phyloP scores from a whole-genome alignment of 2,113 vertebrate genomes.

The Chamaea fasciata region DNA sequence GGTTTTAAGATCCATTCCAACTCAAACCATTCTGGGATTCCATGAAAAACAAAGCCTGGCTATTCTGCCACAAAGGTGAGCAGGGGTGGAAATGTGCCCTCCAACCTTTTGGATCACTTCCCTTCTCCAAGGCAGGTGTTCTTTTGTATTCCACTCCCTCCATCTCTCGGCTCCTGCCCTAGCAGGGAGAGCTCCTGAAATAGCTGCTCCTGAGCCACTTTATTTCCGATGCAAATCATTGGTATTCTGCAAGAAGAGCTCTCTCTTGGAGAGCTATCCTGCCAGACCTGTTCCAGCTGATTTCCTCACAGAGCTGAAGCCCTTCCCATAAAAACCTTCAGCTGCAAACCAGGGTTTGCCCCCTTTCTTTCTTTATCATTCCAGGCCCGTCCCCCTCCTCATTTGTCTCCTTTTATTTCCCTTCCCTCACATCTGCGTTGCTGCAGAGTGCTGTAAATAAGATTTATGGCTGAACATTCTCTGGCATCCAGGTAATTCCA shows the following conservation, averaged over 20 bases:
- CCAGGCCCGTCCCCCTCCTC: not conserved
- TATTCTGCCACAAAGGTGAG: not conserved
- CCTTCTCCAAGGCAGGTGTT: not conserved
- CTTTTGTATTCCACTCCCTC: not conserved
- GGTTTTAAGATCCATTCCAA: not conserved
- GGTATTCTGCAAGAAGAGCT: conserved; percentile 6
- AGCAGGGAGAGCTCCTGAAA: not conserved
- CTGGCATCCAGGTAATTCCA: not conserved
- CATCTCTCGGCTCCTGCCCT: not conserved
- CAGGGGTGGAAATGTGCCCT: not conserved
- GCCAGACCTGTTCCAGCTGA: conserved; percentile 32
- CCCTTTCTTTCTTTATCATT: not conserved
- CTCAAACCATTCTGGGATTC: not conserved
- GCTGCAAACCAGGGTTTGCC: not conserved
- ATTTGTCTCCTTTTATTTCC: not conserved
- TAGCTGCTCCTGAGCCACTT: not conserved
- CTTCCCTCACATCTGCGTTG: not conserved
- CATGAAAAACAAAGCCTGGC: not conserved
- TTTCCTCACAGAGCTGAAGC: not conserved
- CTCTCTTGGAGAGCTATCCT: not conserved
- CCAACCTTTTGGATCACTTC: not conserved
- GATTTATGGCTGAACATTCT: not conserved
- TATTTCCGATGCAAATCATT: not conserved
- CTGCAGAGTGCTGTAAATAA: not conserved
- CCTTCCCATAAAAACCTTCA: not conserved